phyloP scores from a whole-genome alignment of 2,113 vertebrate genomes.

The Elachura formosa region DNA sequence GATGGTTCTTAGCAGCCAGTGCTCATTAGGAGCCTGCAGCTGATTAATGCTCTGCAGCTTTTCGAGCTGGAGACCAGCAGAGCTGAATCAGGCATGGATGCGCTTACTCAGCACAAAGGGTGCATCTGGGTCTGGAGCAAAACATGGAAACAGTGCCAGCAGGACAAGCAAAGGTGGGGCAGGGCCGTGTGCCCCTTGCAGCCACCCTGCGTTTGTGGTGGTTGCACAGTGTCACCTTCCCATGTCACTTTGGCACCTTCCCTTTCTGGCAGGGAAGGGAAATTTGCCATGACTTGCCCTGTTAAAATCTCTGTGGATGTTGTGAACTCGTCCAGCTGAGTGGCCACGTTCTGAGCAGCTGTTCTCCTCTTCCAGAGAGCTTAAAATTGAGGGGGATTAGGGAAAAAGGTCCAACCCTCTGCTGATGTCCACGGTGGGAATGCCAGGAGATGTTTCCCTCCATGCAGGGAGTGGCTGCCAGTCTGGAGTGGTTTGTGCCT shows the following conservation, averaged over 20 bases:
- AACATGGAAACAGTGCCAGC: background rate
- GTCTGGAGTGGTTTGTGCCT: background rate
- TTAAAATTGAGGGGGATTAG: background rate
- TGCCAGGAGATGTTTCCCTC: background rate
- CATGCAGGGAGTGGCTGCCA: rapidly evolving
- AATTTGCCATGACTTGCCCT: background rate
- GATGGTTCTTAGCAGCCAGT: background rate
- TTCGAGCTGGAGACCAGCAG: background rate
- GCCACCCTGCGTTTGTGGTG: rapidly evolving
- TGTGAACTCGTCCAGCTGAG: background rate
- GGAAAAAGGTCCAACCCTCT: background rate
- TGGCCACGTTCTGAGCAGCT: background rate
- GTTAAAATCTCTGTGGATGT: background rate
- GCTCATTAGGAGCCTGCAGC: background rate
- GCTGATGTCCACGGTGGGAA: background rate
- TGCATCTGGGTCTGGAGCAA: background rate
- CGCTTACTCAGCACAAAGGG: background rate
- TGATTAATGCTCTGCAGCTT: background rate
- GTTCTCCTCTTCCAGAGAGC: background rate
- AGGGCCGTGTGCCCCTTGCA: rapidly evolving
- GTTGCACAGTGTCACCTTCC: no score
- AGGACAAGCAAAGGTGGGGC: background rate
- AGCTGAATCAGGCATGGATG: background rate
- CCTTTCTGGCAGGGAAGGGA: background rate
- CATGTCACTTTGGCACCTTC: no score